Evolutionary conservation across 2,113 vertebrate genomes (phyloP).

Genomic region (Epinephelus fuscoguttatus): DNA sequence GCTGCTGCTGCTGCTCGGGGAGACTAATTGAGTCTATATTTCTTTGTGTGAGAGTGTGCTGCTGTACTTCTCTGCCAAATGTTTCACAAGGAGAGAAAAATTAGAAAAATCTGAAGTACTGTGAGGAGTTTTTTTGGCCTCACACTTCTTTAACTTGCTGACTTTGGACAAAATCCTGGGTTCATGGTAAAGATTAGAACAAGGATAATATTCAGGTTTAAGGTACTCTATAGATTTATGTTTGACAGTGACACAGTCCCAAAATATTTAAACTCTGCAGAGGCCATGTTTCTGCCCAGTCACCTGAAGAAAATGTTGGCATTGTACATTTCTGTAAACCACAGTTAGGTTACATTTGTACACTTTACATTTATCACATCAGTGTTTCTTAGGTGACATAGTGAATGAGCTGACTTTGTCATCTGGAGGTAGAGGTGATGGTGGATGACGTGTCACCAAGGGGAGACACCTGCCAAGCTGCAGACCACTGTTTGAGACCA

Average conservation of each 20-base stretch:
- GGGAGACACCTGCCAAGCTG: too few species aligned
- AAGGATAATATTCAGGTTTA: background rate
- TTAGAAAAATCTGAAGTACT: background rate
- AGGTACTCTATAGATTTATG: background rate
- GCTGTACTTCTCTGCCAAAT: constrained; percentile 20
- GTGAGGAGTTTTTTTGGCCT: background rate
- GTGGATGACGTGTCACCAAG: too few species aligned
- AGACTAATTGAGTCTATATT: constrained; percentile 45
- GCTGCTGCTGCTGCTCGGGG: constrained; percentile 26
- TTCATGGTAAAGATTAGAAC: background rate
- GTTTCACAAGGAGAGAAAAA: constrained; percentile 33
- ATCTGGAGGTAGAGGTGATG: too few species aligned
- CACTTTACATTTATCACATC: too few species aligned
- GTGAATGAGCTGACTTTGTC: too few species aligned
- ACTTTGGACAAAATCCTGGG: background rate
- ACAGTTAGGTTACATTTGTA: too few species aligned
- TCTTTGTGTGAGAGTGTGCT: constrained; percentile 30
- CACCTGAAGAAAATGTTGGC: too few species aligned
- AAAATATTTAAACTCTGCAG: too few species aligned
- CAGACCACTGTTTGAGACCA: too few species aligned
- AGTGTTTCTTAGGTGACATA: too few species aligned
- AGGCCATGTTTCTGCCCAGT: too few species aligned
- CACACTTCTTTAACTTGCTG: background rate
- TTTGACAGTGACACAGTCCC: background rate
- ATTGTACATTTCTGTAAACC: too few species aligned